Conservation (phyloP, 2,113 vertebrate genomes). For the Chaetorhynchus papuensis region DNA sequence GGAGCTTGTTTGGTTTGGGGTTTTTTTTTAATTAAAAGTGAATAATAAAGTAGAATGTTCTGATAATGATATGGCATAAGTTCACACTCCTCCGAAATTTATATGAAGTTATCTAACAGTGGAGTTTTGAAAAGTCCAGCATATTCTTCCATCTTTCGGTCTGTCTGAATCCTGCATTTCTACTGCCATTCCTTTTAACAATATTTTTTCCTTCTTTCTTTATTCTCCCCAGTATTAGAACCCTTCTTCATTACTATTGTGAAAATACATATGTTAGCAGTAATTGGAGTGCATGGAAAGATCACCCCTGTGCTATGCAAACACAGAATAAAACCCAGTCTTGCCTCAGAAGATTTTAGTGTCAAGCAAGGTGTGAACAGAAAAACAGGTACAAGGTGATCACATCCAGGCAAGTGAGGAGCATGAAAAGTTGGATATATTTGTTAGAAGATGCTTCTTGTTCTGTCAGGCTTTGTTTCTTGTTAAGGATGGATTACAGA, state of each 20-base stretch:
- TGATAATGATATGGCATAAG: conserved; percentile 6
- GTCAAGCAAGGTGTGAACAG: neutral
- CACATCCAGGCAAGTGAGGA: neutral
- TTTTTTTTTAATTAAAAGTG: neutral
- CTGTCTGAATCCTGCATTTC: neutral
- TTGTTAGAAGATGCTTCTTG: neutral
- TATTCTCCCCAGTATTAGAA: neutral
- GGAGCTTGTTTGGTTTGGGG: neutral
- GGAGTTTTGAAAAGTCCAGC: neutral
- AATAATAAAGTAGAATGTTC: conserved; percentile 16
- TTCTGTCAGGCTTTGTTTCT: neutral
- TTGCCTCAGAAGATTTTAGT: neutral
- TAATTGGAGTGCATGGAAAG: neutral
- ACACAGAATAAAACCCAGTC: neutral
- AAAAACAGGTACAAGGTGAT: neutral
- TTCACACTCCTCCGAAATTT: neutral
- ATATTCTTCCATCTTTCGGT: neutral
- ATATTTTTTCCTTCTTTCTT: neutral
- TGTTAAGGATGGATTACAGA: neutral
- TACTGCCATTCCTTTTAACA: neutral
- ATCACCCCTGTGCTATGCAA: neutral
- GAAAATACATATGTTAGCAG: neutral
- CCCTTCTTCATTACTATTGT: neutral
- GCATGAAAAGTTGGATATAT: neutral
- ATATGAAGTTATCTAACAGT: neutral